Base-by-base conservation (phyloP, 2,888 invertebrate genomes). In the Anagyrus pseudococci region DNA sequence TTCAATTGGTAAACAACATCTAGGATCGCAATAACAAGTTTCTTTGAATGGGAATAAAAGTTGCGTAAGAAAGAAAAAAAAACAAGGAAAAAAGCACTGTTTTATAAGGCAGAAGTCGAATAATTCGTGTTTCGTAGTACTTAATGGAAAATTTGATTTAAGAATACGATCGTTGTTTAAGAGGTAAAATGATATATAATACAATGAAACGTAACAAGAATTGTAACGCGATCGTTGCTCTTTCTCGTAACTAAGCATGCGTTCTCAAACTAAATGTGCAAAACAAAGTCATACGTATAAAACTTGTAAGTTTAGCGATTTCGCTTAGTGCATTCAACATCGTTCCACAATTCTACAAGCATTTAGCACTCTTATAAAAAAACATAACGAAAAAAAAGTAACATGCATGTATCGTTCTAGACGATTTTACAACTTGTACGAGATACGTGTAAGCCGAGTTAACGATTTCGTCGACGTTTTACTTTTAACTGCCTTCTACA, bases 401-500 rank as follows among this genome's bases (percentile, higher is more conserved):
- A 55, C 58, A 52, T 60, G 55, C 58, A 61, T 63, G 64, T 59
- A 62, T 63, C 54, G 43, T 58, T 54, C 43, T 63, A 62, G 57
- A 56, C 19, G 53, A 66, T 53, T 66, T 44, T 57, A 54, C 54
- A 60, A 57, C 20, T 57, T 62, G 50, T 57, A 59, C 53, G 58
- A 58, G 58, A 63, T 26, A 61, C 44, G 44, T 61, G 54, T 67
- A 52, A 60, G 59, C 50, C 58, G 55, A 64, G 58, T 61, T 60
- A 58, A 66, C 63, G 58, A 66, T 63, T 66, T 49, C 57, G 49
- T 58, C 40, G 41, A 54, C 44, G 48, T 58, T 63, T 13, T 37
- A 13, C 23, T 64, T 13, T 58, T 64, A 58, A 67, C 66, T 64
- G 63, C 63, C 63, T 67, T 60, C n/a, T 64, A 63, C 66, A 67